These are phyloP conservation scores for Geococcyx californianus DNA, from an alignment of 2,113 vertebrate genomes.

Conservation along the genomic window DNA sequence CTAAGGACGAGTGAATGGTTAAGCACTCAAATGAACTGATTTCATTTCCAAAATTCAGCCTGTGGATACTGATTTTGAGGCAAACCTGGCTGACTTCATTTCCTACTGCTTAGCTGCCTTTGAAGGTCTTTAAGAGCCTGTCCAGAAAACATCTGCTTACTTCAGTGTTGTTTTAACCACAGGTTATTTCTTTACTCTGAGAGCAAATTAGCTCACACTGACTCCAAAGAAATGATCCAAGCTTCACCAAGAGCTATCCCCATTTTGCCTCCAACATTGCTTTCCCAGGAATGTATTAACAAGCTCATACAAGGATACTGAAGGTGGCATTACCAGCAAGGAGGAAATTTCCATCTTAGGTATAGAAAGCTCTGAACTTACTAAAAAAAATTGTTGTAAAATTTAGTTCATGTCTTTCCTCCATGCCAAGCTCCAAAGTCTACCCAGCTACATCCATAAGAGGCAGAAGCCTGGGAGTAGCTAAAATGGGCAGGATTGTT, in stretches of 20 bases:
- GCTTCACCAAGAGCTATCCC: background rate
- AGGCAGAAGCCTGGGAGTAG: background rate
- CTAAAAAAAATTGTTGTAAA: accelerated
- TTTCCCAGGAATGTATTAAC: background rate
- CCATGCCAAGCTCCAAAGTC: background rate
- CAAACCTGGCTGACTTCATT: background rate
- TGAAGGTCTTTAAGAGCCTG: background rate
- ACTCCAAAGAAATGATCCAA: background rate
- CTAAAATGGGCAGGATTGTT: background rate
- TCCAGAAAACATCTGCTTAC: background rate
- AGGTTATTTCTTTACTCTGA: background rate
- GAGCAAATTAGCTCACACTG: background rate
- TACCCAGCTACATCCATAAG: background rate
- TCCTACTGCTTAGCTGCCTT: background rate
- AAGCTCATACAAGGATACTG: background rate
- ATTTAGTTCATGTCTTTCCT: background rate
- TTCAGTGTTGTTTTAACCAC: background rate
- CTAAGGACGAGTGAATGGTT: background rate
- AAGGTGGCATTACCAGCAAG: background rate
- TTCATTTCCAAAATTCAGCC: background rate
- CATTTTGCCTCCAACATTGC: background rate
- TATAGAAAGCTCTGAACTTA: background rate
- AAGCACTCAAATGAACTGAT: background rate
- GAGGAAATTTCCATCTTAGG: background rate
- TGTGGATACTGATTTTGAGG: background rate